Conservation (phyloP, 1,140 invertebrate genomes). For the Choristoneura fumiferana region DNA sequence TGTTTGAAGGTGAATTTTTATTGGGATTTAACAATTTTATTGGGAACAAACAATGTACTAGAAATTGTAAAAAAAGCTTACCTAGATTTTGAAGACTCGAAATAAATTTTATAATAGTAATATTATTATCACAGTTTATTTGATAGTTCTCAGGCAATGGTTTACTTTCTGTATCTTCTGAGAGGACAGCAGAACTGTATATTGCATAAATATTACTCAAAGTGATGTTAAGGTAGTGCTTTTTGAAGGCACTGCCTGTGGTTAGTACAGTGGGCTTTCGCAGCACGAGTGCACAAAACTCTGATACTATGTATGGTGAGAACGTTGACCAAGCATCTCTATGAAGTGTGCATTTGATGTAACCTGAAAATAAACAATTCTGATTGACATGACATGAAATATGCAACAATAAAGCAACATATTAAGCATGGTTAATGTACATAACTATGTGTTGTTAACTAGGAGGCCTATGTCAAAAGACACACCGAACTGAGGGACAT, state of each 20-base stretch:
- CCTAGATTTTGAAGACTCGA: constrained; percentile 37
- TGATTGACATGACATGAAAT: too few species aligned
- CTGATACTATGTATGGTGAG: constrained; percentile 60
- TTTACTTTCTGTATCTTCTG: constrained; percentile 32
- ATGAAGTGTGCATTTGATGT: constrained; percentile 66
- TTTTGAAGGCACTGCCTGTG: constrained; percentile 64
- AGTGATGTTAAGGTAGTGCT: constrained; percentile 69
- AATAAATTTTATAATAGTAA: constrained; percentile 53
- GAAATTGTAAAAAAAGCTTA: constrained; percentile 35
- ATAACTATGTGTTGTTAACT: too few species aligned
- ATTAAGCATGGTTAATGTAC: too few species aligned
- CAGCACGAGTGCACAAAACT: constrained; percentile 56
- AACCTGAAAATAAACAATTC: constrained; percentile 48
- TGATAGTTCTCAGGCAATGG: constrained; percentile 49
- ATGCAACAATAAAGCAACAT: too few species aligned
- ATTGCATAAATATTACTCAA: constrained; percentile 59
- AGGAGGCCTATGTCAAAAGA: too few species aligned
- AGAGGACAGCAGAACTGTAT: constrained; percentile 52
- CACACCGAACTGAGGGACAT: too few species aligned
- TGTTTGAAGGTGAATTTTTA: too few species aligned
- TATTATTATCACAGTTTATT: constrained; percentile 45
- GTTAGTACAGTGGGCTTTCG: constrained; percentile 61
- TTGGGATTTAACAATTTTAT: too few species aligned
- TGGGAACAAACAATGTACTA: too few species aligned
- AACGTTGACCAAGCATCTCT: constrained; percentile 68